phyloP scores from a whole-genome alignment of 2,888 invertebrate species.

The Prosapia bicincta region DNA sequence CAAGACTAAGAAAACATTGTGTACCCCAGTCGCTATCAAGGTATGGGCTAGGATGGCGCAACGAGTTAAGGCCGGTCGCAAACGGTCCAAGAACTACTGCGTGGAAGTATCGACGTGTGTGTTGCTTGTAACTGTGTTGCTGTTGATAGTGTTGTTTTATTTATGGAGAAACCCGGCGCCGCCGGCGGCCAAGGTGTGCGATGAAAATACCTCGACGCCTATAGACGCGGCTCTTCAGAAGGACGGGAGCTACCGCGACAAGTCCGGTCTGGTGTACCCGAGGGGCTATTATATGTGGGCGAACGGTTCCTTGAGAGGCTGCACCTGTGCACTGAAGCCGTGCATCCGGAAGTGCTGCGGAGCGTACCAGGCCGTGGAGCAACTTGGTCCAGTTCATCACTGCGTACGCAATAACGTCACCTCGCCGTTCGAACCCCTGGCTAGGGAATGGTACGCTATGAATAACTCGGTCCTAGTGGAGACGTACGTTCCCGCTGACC shows the following conservation, averaged over 20 bases:
- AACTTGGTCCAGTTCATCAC: not conserved
- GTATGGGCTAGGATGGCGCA: not conserved
- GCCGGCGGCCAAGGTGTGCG: not conserved
- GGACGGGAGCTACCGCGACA: not conserved
- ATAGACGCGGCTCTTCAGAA: not conserved
- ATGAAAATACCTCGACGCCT: not conserved
- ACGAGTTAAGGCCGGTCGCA: not conserved
- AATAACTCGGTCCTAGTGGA: not conserved
- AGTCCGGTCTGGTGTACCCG: constrained; percentile 1
- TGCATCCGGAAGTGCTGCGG: constrained; percentile 15
- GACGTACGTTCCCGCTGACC: not conserved
- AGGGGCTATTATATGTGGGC: not conserved
- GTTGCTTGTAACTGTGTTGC: not conserved
- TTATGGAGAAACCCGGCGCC: not conserved
- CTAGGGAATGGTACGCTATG: not conserved
- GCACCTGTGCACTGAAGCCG: constrained; percentile 6
- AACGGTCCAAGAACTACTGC: not conserved
- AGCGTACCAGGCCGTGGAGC: not conserved
- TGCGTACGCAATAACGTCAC: not conserved
- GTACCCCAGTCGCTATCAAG: too few species aligned
- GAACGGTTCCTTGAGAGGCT: constrained; percentile 11
- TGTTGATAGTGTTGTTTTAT: not conserved
- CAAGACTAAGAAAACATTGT: not conserved
- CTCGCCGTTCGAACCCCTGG: not conserved
- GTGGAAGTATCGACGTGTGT: not conserved